phyloP scores from a whole-genome alignment of 2,797 vertebrate species.

The Tragopan temminckii region DNA sequence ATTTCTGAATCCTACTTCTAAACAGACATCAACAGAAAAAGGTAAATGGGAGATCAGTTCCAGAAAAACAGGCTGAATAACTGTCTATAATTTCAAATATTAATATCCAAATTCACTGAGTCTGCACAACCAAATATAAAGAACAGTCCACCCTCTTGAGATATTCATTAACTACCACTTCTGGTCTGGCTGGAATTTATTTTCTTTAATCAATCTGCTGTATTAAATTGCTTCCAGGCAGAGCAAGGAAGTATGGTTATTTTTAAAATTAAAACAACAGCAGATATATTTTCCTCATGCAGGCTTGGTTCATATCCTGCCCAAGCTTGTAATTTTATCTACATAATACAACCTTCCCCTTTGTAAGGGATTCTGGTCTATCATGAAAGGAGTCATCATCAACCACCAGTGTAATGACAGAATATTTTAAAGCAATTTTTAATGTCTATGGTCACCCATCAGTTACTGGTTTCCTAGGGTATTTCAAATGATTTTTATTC shows the following conservation, averaged over 20 bases:
- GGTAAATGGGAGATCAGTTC: background rate
- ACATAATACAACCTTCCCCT: background rate
- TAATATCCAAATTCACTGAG: slow-evolving; percentile 23
- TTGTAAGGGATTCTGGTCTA: slow-evolving; percentile 24
- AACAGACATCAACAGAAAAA: background rate
- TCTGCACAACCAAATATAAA: slow-evolving; percentile 20
- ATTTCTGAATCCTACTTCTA: background rate
- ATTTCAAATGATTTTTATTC: background rate
- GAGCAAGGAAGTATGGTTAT: background rate
- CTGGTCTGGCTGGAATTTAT: slow-evolving; percentile 30
- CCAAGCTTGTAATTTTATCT: slow-evolving; percentile 59
- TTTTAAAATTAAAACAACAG: slow-evolving; percentile 36
- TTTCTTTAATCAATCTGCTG: background rate
- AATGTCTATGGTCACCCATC: background rate
- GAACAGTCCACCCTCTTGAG: background rate
- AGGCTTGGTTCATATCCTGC: slow-evolving; percentile 27
- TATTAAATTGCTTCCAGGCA: slow-evolving; percentile 64
- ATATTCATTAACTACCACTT: slow-evolving; percentile 37
- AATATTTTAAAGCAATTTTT: background rate
- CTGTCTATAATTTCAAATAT: background rate
- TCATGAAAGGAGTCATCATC: slow-evolving; percentile 14
- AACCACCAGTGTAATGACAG: background rate
- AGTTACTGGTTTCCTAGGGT: background rate
- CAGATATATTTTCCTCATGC: slow-evolving; percentile 17
- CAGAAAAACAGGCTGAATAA: background rate